phyloP scores from a whole-genome alignment of 2,113 vertebrate species.

The Eidolon helvum region DNA sequence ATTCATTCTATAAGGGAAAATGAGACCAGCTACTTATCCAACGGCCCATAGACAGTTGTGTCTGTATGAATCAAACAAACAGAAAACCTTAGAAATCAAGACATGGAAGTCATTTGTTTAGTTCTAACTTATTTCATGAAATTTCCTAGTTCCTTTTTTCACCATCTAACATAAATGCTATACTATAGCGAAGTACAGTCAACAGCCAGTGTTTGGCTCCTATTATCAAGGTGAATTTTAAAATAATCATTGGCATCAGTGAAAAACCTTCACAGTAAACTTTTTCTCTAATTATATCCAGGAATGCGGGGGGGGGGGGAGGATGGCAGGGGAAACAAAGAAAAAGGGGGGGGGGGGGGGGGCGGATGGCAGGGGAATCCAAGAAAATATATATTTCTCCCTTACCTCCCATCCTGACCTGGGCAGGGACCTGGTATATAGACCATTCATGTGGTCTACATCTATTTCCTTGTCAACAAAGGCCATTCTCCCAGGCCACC shows the following conservation, averaged over 20 bases:
- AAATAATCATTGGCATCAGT: conserved; percentile 39
- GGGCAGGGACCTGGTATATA: not conserved
- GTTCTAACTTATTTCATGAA: conserved; percentile 13
- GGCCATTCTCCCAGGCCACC: not conserved
- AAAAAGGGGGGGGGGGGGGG: not conserved
- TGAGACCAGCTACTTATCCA: not conserved
- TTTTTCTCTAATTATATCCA: not conserved
- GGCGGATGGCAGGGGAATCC: too few relatives aligned
- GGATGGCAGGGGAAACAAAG: not conserved
- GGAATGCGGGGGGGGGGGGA: not conserved
- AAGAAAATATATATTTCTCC: not conserved
- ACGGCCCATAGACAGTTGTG: not conserved
- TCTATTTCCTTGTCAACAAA: not conserved
- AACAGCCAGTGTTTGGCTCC: not conserved
- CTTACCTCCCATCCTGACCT: not conserved
- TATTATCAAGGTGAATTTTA: conserved; percentile 11
- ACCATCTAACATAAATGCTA: conserved; percentile 10
- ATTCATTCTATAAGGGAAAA: not conserved
- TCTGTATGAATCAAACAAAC: not conserved
- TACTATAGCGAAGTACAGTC: not conserved
- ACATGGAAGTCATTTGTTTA: not conserved
- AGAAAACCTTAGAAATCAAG: not conserved
- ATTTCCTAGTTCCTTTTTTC: not conserved
- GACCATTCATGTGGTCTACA: not conserved
- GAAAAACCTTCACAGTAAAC: conserved; percentile 7